These are phyloP conservation scores for Lasioglossum leucozonium DNA, from an alignment of 2,888 invertebrate genomes.

Conservation along the genomic window DNA sequence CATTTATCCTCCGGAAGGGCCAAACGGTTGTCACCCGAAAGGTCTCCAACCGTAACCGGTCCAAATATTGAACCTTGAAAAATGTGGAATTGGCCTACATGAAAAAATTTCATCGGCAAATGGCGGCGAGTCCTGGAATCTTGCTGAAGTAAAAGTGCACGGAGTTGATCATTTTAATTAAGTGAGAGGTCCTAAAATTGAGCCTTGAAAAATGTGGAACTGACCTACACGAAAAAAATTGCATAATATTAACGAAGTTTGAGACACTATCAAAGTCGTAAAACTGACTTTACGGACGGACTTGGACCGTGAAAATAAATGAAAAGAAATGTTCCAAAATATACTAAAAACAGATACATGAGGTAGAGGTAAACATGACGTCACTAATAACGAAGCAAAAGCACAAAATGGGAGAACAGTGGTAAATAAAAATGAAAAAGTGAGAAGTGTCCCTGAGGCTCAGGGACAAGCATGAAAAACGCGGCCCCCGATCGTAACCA, in stretches of 20 bases:
- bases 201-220: neutral
- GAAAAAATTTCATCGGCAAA: neutral
- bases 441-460: neutral
- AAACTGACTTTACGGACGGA: neutral
- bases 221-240: neutral
- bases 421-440: neutral
- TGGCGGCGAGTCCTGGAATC: neutral
- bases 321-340: neutral
- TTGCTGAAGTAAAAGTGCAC: neutral
- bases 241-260: neutral
- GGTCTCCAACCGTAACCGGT: no score
- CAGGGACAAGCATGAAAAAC: neutral
- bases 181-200: neutral
- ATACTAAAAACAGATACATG: neutral
- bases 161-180: neutral
- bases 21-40: no score
- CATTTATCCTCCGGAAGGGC: no score
- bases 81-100: neutral
- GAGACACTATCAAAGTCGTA: neutral
- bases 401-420: neutral
- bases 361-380: neutral
- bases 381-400: neutral
- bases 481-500: neutral
- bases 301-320: neutral
- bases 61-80: neutral